phyloP scores from a whole-genome alignment of 2,888 invertebrate species.

The Caenorhabditis sp. region DNA sequence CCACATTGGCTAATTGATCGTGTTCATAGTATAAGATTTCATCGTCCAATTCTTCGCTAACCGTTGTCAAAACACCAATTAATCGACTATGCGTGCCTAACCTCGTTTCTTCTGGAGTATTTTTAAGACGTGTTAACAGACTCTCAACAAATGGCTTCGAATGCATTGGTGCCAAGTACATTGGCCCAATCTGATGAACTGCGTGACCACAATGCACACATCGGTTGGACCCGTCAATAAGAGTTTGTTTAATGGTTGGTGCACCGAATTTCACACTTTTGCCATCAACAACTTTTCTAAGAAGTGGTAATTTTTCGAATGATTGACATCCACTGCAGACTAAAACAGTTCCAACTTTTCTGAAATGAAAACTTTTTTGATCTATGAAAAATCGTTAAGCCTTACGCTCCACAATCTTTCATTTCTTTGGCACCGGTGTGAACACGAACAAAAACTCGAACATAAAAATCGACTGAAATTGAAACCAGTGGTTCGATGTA shows the following conservation, averaged over 20 bases:
- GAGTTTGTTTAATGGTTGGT: constrained; percentile 29
- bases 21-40: constrained; percentile 83
- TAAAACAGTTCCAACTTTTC: constrained; percentile 86
- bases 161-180: constrained; percentile 90
- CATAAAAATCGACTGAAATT: constrained; percentile 93
- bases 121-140: constrained; percentile 74
- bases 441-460: constrained; percentile 88
- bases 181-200: constrained; percentile 85
- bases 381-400: not conserved
- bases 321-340: constrained; percentile 90
- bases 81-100: constrained; percentile 82
- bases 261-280: constrained; percentile 46
- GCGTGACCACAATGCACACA: constrained; percentile 61
- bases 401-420: constrained; percentile 83
- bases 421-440: constrained; percentile 83
- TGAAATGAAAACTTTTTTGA: constrained; percentile 68
- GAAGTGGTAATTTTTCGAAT: constrained; percentile 81
- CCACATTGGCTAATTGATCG: constrained; percentile 80
- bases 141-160: constrained; percentile 80
- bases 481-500: constrained; percentile 90
- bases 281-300: constrained; percentile 71
- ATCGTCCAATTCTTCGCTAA: constrained; percentile 73
- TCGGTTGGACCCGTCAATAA: constrained; percentile 39
- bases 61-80: constrained; percentile 82
- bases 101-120: constrained; percentile 71